Evolutionary conservation across 2,113 vertebrate species (phyloP), one percentile per base, ranked within the genome.

Genomic region (Phylloscopus whistleri): DNA sequence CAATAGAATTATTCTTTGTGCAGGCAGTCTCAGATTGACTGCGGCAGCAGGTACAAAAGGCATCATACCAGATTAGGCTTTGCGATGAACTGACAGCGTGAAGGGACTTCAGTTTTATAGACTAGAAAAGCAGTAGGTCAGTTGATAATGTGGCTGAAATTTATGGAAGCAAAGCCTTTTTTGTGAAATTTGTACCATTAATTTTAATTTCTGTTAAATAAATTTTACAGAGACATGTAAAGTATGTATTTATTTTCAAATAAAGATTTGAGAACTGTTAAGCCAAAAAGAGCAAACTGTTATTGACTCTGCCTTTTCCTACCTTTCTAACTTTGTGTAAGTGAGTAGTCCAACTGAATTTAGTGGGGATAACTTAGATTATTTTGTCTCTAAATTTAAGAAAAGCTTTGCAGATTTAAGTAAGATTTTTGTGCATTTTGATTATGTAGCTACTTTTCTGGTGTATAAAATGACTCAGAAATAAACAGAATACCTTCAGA

Each of bases 1-100:
- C 97, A 95, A 91, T 90, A 96, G 88, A 84, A 89, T 96, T 93
- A 90, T 91, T 86, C 84, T 90, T 94, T 7, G 4, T 84, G 94
- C 73, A 90, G 43, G 67, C 94, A 87, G 87, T 35, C 51, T 92
- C 37, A 89, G 85, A 95, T 69, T 84, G 79, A 73, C n/a, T 19
- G 22, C 5, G 12, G 81, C 86, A 94, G 91, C 84, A 97, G 85
- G 94, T 94, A 97, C 44, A 79, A 95, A 95, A 93, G 77, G 59
- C 76, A 9, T 39, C 70, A 94, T 82, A 90, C 44, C 56, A 90
- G 64, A 84, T 96, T 94, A 96, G 44, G 62, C 23, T 75, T 83
- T 87, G 69, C 81, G 63, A 76, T 89, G 59, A 95, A 78, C 17
- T 81, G 62, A 63, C 67, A 88, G 63, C 0, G 0, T 91, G 83